phyloP scores from a whole-genome alignment of 1,140 invertebrate species.

The Drosophila ambigua region DNA sequence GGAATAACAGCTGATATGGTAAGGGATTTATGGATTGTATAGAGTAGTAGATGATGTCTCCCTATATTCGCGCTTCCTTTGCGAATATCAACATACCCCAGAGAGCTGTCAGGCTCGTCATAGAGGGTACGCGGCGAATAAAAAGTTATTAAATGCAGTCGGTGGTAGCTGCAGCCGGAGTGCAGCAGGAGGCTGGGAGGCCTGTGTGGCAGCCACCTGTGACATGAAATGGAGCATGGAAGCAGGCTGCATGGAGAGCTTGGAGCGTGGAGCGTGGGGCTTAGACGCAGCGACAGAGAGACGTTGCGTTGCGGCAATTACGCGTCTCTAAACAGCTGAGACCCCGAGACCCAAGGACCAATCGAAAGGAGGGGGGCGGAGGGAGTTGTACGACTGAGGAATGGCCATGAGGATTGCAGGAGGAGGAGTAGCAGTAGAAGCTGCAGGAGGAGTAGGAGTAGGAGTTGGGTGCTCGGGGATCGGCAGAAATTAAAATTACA shows the following conservation, averaged over 20 bases:
- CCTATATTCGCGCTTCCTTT: not conserved
- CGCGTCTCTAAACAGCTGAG: conserved; percentile 74
- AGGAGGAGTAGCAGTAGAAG: too few species aligned
- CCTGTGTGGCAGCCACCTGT: conserved; percentile 59
- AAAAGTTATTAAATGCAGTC: conserved; percentile 76
- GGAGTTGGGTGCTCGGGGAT: conserved; percentile 9
- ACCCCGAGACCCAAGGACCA: conserved; percentile 24
- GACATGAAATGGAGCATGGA: conserved; percentile 65
- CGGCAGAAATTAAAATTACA: conserved; percentile 82
- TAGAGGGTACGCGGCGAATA: conserved; percentile 43
- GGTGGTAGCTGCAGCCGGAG: conserved; percentile 16
- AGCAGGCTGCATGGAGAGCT: conserved; percentile 20
- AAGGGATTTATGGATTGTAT: too few species aligned
- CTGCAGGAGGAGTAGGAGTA: conserved; percentile 11
- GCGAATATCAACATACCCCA: conserved; percentile 7
- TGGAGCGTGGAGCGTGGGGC: conserved; percentile 28
- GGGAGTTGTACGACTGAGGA: conserved; percentile 1
- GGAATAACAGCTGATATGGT: too few species aligned
- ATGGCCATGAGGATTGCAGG: conserved; percentile 3
- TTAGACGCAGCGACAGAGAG: conserved; percentile 62
- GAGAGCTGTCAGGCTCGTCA: not conserved
- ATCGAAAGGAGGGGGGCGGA: conserved; percentile 12
- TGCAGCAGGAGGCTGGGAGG: conserved; percentile 21
- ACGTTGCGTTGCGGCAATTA: conserved; percentile 61
- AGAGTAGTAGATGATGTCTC: too few species aligned